Percentiles rank a stretch among this genome's conserved stretches.
These are phyloP conservation scores for Metridium senile DNA, from an alignment of 92 coral and sea anemone genomes.

Conservation along the genomic window DNA sequence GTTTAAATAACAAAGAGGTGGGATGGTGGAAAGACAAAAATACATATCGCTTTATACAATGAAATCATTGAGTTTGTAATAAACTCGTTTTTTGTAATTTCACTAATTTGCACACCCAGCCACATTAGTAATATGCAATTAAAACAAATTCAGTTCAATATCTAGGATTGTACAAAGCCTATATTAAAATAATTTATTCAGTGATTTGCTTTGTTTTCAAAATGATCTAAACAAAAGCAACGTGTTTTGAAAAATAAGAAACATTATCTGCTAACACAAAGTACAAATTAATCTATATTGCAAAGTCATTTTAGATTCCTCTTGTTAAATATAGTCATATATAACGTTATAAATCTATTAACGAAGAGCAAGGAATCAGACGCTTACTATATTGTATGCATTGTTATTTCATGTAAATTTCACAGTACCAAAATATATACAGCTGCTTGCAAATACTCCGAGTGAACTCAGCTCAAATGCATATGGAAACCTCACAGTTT, in stretches of 20 bases:
- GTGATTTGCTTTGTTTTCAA: not conserved
- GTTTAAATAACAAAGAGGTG: not conserved
- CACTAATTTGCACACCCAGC: too few relatives aligned
- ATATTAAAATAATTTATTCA: too few relatives aligned
- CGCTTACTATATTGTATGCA: too few relatives aligned
- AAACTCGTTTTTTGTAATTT: too few relatives aligned
- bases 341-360: too few relatives aligned
- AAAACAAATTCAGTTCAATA: not conserved
- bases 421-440: not conserved
- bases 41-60: too few relatives aligned
- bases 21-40: too few relatives aligned
- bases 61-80: too few relatives aligned
- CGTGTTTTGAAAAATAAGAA: not conserved
- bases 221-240: not conserved
- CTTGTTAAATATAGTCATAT: too few relatives aligned
- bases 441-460: slow-evolving; percentile 2
- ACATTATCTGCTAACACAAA: not conserved
- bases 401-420: slow-evolving; percentile 12
- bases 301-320: not conserved
- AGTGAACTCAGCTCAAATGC: not conserved
- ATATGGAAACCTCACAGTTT: not conserved
- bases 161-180: too few relatives aligned
- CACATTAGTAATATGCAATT: not conserved
- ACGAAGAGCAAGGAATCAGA: too few relatives aligned
- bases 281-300: too few relatives aligned